Conservation (phyloP, 2,113 vertebrate genomes). For the Oncorhynchus keta region DNA sequence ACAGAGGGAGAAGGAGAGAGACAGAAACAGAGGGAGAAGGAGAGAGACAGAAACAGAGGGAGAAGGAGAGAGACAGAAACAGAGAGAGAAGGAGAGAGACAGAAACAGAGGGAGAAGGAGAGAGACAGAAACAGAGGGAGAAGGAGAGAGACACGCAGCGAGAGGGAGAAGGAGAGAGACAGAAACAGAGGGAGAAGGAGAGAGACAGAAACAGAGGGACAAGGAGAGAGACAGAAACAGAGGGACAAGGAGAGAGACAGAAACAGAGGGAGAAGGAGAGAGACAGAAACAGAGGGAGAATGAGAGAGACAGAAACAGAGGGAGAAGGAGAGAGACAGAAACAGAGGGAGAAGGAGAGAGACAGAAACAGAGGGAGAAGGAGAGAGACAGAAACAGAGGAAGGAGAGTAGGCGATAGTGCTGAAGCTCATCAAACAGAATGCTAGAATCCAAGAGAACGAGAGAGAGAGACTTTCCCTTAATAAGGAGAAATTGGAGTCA, state of each 20-base stretch:
- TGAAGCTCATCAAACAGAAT: conserved; percentile 23
- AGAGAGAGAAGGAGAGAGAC: no score
- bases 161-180: no score
- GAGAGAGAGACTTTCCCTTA: conserved; percentile 72
- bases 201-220: conserved; percentile 8
- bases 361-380: conserved; percentile 21
- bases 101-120: conserved; percentile 30
- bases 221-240: no score
- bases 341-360: conserved; percentile 35
- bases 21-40: conserved; percentile 43
- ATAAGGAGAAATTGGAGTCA: conserved; percentile 82
- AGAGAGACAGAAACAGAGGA: no score
- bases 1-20: conserved; percentile 23
- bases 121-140: conserved; percentile 9
- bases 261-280: conserved; percentile 22
- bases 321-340: no score
- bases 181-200: conserved; percentile 37
- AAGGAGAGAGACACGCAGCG: no score
- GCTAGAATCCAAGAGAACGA: background rate
- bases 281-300: conserved; percentile 47
- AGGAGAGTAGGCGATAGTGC: conserved; percentile 30
- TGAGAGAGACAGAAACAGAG: conserved; percentile 10
- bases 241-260: conserved; percentile 36
- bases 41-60: conserved; percentile 10
- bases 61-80: no score